A percentile compares a stretch with the other conserved stretches of the same genome.
Conservation (phyloP, 2,888 invertebrate genomes). For the Ametastegia equiseti region DNA sequence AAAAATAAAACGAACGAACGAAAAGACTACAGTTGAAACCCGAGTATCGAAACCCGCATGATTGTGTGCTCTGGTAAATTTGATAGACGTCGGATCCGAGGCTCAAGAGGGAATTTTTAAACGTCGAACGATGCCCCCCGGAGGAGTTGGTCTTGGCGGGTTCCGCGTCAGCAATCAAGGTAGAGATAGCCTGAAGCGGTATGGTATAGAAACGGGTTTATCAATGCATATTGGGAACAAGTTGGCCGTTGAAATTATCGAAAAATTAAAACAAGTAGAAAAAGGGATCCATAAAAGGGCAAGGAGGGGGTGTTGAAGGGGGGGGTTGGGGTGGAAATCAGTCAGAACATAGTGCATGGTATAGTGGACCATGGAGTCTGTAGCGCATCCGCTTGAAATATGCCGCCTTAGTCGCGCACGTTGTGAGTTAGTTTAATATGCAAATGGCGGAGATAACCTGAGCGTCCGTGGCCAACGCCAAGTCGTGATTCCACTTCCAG, state of each 20-base stretch:
- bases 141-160: conserved; percentile 20
- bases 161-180: conserved; percentile 29
- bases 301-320: too few relatives aligned
- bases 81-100: conserved; percentile 18
- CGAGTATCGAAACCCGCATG: not conserved
- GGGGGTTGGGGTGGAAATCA: conserved; percentile 32
- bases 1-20: too few relatives aligned
- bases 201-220: conserved; percentile 63
- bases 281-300: not conserved
- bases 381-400: conserved; percentile 64
- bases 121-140: conserved; percentile 21
- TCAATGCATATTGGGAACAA: conserved; percentile 69
- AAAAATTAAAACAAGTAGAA: conserved; percentile 47
- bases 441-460: conserved; percentile 74
- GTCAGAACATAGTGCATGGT: conserved; percentile 21
- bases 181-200: conserved; percentile 51
- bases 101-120: conserved; percentile 27
- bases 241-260: conserved; percentile 64
- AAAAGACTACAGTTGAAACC: not conserved
- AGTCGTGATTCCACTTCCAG: conserved; percentile 75
- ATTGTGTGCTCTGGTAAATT: conserved; percentile 27
- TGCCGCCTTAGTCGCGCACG: conserved; percentile 64
- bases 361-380: not conserved
- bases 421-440: conserved; percentile 76
- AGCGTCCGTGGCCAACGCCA: conserved; percentile 71